phyloP scores from a whole-genome alignment of 2,888 invertebrate species.

The Rhagonycha lutea region DNA sequence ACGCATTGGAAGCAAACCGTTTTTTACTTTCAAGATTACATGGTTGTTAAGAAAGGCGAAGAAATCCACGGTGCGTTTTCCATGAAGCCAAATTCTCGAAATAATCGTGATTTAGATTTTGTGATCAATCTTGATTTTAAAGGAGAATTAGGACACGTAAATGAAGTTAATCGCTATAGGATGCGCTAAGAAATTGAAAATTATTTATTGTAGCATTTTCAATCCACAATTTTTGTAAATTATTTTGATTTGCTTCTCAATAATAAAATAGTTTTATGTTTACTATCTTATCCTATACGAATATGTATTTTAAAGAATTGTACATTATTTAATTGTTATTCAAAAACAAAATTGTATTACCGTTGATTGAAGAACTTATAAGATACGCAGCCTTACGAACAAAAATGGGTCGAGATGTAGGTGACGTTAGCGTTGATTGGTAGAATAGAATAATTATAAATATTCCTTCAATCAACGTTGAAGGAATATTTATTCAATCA shows the following conservation, averaged over 20 bases:
- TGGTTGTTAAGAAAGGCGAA: constrained; percentile 96
- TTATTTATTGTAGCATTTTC: background rate
- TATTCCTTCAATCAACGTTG: no score
- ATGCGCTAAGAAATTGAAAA: constrained; percentile 70
- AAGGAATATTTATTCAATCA: no score
- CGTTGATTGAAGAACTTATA: no score
- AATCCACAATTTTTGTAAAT: background rate
- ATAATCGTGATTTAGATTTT: constrained; percentile 97
- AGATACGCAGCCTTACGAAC: no score
- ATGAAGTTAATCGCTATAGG: constrained; percentile 84
- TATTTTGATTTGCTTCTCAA: background rate
- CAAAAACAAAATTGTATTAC: background rate
- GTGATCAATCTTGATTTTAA: constrained; percentile 91
- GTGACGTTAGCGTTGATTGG: no score
- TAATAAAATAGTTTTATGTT: background rate
- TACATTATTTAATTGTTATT: background rate
- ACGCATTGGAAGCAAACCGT: constrained; percentile 99
- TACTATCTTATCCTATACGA: background rate
- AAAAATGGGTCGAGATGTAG: no score
- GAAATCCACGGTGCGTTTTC: constrained; percentile 90
- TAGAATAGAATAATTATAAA: no score
- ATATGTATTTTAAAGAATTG: background rate
- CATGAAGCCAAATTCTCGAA: constrained; percentile 94
- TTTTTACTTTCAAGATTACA: constrained; percentile 95
- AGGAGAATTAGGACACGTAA: constrained; percentile 82